Base-by-base conservation (phyloP, 2,888 invertebrate genomes). In the Marasmarcha lunaedactyla region DNA sequence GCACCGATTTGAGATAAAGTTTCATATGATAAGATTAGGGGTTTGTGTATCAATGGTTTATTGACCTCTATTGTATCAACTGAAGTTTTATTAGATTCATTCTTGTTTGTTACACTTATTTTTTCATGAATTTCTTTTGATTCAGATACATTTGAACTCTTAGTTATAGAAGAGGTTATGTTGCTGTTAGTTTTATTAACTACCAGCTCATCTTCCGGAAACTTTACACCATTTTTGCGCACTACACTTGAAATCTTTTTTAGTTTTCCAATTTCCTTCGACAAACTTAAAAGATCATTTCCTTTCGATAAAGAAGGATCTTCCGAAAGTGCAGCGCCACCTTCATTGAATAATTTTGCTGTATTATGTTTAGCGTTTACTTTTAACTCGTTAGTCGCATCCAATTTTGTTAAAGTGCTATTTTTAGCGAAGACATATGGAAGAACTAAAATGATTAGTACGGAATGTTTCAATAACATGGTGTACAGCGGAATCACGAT, bases 11-110 rank as follows among this genome's bases (percentile, higher is more conserved):
- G 64, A 30, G 52, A 59, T 35, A 71, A 50, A 25, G 54, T 54
- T 46, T 73, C 69, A 49, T 60, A 63, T 15, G 67, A 68, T 36
- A 73, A 43, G 33, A 69, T 43, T 35, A 49, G 38, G 27, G 79
- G 79, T 40, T 81, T 79, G 39, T 66, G 58, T 33, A 42, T 36
- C 48, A 46, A 44, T 7, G 49, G 55, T 37, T 36, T 44, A 46
- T 53, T 58, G 12, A 37, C 10, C 20, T 48, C 44, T n/a, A 39
- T 39, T 27, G 41, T 35, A 30, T 41, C 42, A 12, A 37, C 25
- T 36, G 30, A 45, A 41, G 36, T 38, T 7, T 40, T 14, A 38
- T 34, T 36, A 9, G 45, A 44, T 26, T 39, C 50, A 7, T 33
- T 42, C 20, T 15, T 27, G 33, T 46, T 49, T 27, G 42, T 35